Evolutionary conservation across 1,140 invertebrate genomes (phyloP), one percentile per base, ranked within the genome.

Genomic region (Neodiprion pinetum): DNA sequence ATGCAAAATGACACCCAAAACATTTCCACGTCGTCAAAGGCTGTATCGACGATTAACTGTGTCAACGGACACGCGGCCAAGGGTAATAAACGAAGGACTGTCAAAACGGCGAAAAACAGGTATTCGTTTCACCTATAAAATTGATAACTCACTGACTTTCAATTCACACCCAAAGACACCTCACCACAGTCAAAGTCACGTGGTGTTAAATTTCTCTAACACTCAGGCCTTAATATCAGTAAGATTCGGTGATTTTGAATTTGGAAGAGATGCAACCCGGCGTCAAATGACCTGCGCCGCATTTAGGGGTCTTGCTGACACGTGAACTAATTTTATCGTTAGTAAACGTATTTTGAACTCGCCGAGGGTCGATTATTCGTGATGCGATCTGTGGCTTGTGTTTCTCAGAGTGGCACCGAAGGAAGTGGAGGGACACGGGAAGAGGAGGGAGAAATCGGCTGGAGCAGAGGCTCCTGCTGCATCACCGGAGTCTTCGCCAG

Each of bases 401-500:
- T 73, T 75, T 81, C 77, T 61, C 80, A 91, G 91, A 74, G 86
- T 91, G 77, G 84, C 83, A 48, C 87, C 87, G 65, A 86, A 86
- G 73, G 85, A 82, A 70, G 68, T 61, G 48, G 74, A 75, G 21
- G 49, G 73, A 72, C 40, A 53, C 47, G n/a, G 11, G 0, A 65
- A 75, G 68, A 61, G 73, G 21, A 74, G 74, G 74, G 76, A 69
- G 74, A 80, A 82, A 74, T 85, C 84, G 48, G 85, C 75, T 14
- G 76, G 81, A 78, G 75, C 78, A 72, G 77, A 79, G 71, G 50
- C 75, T 11, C 72, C 80, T 69, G 77, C 77, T 28, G 81, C 79
- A 9, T 76, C 77, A 21, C 76, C 84, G n/a, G 81, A 86, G 21
- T 90, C 91, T 5, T 87, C 89, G 11, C 90, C 91, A 1, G 92